Conservation (phyloP, 2,888 invertebrate species). For the Sinopyrophorus schimmeli region DNA sequence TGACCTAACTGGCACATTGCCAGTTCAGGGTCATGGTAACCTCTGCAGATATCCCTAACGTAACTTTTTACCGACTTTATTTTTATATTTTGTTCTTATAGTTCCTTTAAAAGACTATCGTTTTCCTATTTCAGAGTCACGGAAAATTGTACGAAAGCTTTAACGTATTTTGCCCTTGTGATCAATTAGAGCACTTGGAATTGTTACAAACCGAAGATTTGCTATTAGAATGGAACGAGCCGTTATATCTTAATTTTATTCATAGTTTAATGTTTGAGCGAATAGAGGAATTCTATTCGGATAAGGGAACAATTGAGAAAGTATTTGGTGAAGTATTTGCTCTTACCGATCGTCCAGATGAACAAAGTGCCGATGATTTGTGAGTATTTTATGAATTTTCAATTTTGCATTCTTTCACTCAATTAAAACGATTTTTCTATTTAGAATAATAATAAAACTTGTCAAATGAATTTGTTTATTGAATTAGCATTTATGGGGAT, state of each 20-base stretch:
- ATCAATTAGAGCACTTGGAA: conserved; percentile 71
- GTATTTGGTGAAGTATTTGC: conserved; percentile 81
- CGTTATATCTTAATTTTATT: conserved; percentile 84
- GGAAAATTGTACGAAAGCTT: conserved; percentile 81
- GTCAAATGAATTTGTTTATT: too few relatives aligned
- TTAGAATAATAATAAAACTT: too few relatives aligned
- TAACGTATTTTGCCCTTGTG: conserved; percentile 82
- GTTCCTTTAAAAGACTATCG: conserved; percentile 5
- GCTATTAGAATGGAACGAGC: conserved; percentile 77
- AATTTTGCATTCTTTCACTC: too few relatives aligned
- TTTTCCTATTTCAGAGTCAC: conserved; percentile 67
- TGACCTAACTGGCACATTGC: conserved; percentile 36
- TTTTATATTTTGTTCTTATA: too few relatives aligned
- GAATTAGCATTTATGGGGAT: too few relatives aligned
- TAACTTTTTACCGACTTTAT: too few relatives aligned
- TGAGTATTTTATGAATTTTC: too few relatives aligned
- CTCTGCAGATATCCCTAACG: conserved; percentile 35
- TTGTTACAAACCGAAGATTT: conserved; percentile 75
- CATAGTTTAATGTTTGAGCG: conserved; percentile 79
- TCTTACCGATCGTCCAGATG: conserved; percentile 66
- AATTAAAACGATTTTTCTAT: too few relatives aligned
- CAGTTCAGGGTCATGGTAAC: conserved; percentile 38
- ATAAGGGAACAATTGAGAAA: conserved; percentile 68
- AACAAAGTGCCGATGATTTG: conserved; percentile 63
- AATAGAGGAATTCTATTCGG: conserved; percentile 72